Base-by-base conservation (phyloP, 2,797 vertebrate species). In the Falco concolor region DNA sequence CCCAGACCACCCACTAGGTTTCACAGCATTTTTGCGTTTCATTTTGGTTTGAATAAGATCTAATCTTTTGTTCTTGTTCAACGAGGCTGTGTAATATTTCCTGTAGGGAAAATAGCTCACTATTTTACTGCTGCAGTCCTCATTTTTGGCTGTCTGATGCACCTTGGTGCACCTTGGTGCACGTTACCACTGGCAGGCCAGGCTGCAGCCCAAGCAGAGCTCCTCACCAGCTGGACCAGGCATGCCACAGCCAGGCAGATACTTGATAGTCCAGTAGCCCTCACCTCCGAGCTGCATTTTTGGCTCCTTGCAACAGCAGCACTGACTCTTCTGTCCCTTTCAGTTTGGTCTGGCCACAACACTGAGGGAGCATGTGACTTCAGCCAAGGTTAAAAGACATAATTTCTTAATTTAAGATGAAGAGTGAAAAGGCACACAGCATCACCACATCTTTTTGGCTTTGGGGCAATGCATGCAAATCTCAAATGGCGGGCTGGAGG, bases 321-420 rank as follows among this genome's bases (percentile, higher is more conserved):
- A 27, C 27, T 1, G 4, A 42, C 56, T 1, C 34, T 30, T 32
- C 34, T 60, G 18, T 60, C 47, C 17, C 13, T n/a, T 76, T 23
- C 2, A 2, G 19, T 36, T 56, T 40, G 19, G 21, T 30, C 44
- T 34, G 36, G 44, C 47, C 70, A 13, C 1, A 0, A 21, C 5
- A 30, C 15, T 0, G 3, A 56, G 18, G 24, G 49, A 88, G 45
- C 1, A 0, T 5, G 11, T 1, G 4, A n/a, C 45, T 21, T 69
- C 24, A 24, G 53, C 57, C 36, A 24, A 14, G n/a, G 36, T 50
- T 73, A 14, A 36, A 19, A 49, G 18, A 15, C 18, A 25, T 10
- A 1, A 8, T 34, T 69, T 69, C 32, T 38, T 8, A 69, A 32
- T 38, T 49, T 25, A 42, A 56, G 12, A 28, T 40, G 44, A 21